Base-by-base conservation (phyloP, 37 sponge, comb jelly and placozoan species). In the Dysidea cf. avara region DNA sequence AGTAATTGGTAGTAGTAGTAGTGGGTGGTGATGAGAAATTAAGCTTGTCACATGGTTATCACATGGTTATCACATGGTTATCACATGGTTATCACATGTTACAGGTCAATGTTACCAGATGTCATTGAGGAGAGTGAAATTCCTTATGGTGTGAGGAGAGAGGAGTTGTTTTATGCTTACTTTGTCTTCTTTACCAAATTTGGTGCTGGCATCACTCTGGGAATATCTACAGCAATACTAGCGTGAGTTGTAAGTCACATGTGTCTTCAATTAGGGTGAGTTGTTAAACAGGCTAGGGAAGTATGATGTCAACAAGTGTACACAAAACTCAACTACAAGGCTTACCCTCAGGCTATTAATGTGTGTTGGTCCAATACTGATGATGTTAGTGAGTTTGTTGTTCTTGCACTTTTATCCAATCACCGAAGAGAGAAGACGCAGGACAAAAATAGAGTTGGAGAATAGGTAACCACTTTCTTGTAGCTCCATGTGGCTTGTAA, bases 31-130 rank as follows among this genome's bases (percentile, higher is more conserved):
- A n/a, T n/a, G n/a, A n/a, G n/a, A n/a, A n/a, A n/a, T n/a, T n/a
- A n/a, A n/a, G n/a, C n/a, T n/a, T n/a, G n/a, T n/a, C n/a, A n/a
- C n/a, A n/a, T n/a, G n/a, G n/a, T n/a, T n/a, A n/a, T n/a, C n/a
- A n/a, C n/a, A n/a, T n/a, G n/a, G n/a, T n/a, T n/a, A n/a, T n/a
- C n/a, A n/a, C n/a, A n/a, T n/a, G n/a, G n/a, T 31, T 22, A 16
- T n/a, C 26, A 47, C 34, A 18, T 35, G 16, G n/a, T 1, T 56
- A 14, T 33, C 69, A 48, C 65, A 51, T 29, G 2, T 17, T 20
- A 5, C 58, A 92, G 93, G 93, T 95, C 96, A 0, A 95, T 95
- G 96, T 67, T 95, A 21, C 96, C 96, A 12, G 96, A 95, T 90
- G 96, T 90, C 29, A 50, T 90, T 0, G 96, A 95, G 36, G 63